Evolutionary conservation across 2,888 invertebrate species (phyloP), one percentile per base, ranked within the genome.

Genomic region (Litoditis marina): DNA sequence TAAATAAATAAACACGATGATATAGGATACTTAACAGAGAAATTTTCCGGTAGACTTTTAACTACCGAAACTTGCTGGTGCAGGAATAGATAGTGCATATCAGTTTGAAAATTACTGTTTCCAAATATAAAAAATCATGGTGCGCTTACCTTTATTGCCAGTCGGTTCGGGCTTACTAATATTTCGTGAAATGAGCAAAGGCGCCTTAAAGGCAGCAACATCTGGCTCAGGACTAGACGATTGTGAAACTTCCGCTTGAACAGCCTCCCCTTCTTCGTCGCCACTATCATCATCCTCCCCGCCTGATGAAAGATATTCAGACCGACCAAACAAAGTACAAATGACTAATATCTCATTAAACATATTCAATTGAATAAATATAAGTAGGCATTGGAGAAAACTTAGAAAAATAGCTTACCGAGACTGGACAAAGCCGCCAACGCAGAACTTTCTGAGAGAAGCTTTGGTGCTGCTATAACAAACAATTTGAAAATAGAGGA

Each of bases 371-470:
- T n/a, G n/a, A n/a, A n/a, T n/a, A n/a, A n/a, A n/a, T n/a, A n/a
- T n/a, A n/a, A n/a, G n/a, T n/a, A n/a, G n/a, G n/a, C n/a, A n/a
- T n/a, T n/a, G n/a, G n/a, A n/a, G n/a, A n/a, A n/a, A n/a, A n/a
- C n/a, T n/a, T n/a, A n/a, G n/a, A 30, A 44, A 64, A 46, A 16
- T 5, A 11, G 49, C 68, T 49, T 52, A 75, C 75, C 75, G 50
- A 75, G 67, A 22, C 64, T 63, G 16, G 68, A 68, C 44, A 75
- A 59, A 54, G 73, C 75, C 47, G 73, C 73, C 34, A 75, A 65
- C 27, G 75, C 75, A 31, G 66, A 68, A 60, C 73, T 73, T 39
- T 73, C 68, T 27, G 66, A 62, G 6, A 75, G 51, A 51, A 75
- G 63, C 58, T 69, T 68, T 36, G 73, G 69, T 16, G 61, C 61